These are phyloP conservation scores for Hirtodrosophila duncani DNA, from an alignment of 2,888 invertebrate species.

Conservation along the genomic window DNA sequence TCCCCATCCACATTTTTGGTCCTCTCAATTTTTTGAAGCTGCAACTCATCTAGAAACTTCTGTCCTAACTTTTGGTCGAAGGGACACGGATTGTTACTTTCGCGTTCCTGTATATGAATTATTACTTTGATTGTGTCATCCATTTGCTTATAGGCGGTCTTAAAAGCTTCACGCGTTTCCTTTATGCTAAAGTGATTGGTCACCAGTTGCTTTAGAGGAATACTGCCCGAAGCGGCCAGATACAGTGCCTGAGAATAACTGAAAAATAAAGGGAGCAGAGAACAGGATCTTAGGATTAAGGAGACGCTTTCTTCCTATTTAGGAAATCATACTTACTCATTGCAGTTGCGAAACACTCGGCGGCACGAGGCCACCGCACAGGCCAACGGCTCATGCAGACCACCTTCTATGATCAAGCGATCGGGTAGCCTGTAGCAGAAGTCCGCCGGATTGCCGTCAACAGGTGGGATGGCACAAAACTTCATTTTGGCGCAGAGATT, in stretches of 20 bases:
- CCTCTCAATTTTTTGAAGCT: no score
- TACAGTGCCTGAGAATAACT: background rate
- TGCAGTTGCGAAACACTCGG: no score
- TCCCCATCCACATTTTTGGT: no score
- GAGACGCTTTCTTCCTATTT: no score
- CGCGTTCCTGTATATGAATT: background rate
- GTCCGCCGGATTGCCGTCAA: background rate
- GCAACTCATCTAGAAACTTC: background rate
- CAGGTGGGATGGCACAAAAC: no score
- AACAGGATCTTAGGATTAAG: no score
- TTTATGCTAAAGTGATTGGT: conserved; percentile 6
- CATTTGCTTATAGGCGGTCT: background rate
- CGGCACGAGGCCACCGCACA: no score
- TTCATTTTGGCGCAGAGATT: background rate
- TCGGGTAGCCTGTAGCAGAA: conserved; percentile 76
- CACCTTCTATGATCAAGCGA: conserved; percentile 92
- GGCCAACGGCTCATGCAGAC: conserved; percentile 82
- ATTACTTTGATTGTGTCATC: background rate
- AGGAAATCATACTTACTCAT: no score
- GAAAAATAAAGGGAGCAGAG: no score
- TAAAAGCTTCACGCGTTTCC: no score
- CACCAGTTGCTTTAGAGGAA: conserved; percentile 1
- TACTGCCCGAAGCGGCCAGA: background rate
- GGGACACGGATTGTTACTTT: background rate
- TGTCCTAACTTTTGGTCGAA: background rate